Evolutionary conservation across 2,797 vertebrate species (phyloP).

Genomic region (Taenioides sp.): DNA sequence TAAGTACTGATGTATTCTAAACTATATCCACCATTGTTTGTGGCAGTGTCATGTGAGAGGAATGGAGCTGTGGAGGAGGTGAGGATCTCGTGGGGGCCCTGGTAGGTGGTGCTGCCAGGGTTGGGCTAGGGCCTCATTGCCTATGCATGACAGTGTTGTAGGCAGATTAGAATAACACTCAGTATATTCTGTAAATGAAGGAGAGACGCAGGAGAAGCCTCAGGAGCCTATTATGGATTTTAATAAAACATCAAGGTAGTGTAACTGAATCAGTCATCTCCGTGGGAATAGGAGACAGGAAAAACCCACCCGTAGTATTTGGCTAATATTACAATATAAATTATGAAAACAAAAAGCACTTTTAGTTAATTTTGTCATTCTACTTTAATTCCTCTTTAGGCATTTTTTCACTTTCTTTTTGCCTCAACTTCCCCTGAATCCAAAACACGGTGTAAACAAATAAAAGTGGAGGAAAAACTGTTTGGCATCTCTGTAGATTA

Average conservation of each 20-base stretch:
- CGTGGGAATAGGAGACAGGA: conserved; percentile 77
- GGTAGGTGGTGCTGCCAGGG: conserved; percentile 69
- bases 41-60: conserved; percentile 50
- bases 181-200: conserved; percentile 99
- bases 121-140: conserved; percentile 84
- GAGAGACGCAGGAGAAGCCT: conserved; percentile 94
- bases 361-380: conserved; percentile 98
- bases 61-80: conserved; percentile 78
- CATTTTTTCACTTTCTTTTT: conserved; percentile 64
- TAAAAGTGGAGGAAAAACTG: conserved; percentile 98
- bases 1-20: conserved; percentile 12
- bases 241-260: conserved; percentile 99
- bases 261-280: conserved; percentile 99
- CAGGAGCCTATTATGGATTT: conserved; percentile 99
- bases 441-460: conserved; percentile 99
- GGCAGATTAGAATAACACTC: conserved; percentile 99
- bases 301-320: conserved; percentile 84
- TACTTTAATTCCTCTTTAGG: conserved; percentile 92
- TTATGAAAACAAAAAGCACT: conserved; percentile 99
- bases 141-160: conserved; percentile 96
- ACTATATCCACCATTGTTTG: conserved; percentile 34
- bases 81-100: conserved; percentile 79
- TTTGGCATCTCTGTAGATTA: conserved; percentile 99
- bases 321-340: conserved; percentile 99
- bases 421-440: conserved; percentile 90